Base-by-base conservation (phyloP, 2,888 invertebrate species). In the Lithophane ornitopus region DNA sequence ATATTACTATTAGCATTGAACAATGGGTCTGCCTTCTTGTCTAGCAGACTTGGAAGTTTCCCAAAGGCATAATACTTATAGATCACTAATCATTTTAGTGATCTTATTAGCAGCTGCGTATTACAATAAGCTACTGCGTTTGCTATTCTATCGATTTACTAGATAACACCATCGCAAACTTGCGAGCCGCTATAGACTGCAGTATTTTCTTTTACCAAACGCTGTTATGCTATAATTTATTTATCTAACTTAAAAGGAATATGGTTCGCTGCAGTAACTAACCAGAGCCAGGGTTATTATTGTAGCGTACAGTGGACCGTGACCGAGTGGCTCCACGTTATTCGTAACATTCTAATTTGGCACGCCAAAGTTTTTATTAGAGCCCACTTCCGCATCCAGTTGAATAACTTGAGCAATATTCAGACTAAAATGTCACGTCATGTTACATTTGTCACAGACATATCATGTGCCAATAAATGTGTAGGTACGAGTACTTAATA, bases 321-420 rank as follows among this genome's bases (percentile, higher is more conserved):
- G 78, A 81, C 85, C 14, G 39, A 81, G 28, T 77, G 75, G 61
- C 76, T 75, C 72, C 73, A 80, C 68, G 66, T 75, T 79, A 79
- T 74, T 81, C 39, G 81, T 68, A 76, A 84, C 85, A 77, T 68
- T 84, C 79, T 39, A 86, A 86, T 85, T 86, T 86, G 59, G 75
- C 79, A 86, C 79, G 78, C 81, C 70, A 68, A 71, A 81, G 74
- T 84, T 79, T 85, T 86, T 84, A 84, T 81, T 77, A 34, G 52
- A 65, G 63, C 71, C 58, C 41, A 79, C 76, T 84, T 84, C 85
- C 85, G 84, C 72, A 59, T 69, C 76, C 67, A 84, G 77, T 86
- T 76, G 54, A 78, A 84, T 80, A 74, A 78, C 74, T 81, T 77
- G 71, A 75, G 78, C 65, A 79, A 79, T 63, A 62, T 65, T 52